phyloP scores from a whole-genome alignment of 2,797 vertebrate species.

The Gallinago stenura region DNA sequence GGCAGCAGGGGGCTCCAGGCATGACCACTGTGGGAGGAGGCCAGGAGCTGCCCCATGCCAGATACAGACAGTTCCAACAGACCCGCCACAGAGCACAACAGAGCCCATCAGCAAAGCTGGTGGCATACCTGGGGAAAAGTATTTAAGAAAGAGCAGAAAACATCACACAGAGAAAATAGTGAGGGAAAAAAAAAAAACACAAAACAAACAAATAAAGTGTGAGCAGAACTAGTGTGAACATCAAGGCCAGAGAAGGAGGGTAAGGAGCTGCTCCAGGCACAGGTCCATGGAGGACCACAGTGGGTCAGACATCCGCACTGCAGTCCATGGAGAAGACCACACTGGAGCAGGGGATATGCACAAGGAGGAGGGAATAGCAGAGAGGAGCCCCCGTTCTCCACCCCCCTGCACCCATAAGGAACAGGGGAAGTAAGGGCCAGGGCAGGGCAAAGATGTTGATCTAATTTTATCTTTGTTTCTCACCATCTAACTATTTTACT shows the following conservation, averaged over 20 bases:
- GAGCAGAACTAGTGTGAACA: background rate
- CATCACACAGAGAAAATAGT: background rate
- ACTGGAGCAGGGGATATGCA: accelerated
- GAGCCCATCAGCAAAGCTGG: background rate
- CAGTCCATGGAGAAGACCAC: background rate
- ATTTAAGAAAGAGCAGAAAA: background rate
- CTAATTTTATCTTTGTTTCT: background rate
- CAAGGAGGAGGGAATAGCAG: background rate
- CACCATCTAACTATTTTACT: background rate
- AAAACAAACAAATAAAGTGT: background rate
- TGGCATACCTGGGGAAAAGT: background rate
- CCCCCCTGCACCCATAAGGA: background rate
- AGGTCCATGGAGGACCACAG: background rate
- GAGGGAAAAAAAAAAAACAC: background rate
- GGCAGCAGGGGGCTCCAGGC: background rate
- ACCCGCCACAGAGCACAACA: background rate
- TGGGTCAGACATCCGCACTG: background rate
- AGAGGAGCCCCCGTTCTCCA: background rate
- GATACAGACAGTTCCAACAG: background rate
- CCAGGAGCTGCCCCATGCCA: background rate
- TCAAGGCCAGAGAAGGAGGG: background rate
- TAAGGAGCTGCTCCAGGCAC: background rate
- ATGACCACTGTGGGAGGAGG: background rate
- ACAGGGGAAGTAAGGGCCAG: background rate
- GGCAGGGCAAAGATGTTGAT: background rate